Conservation (phyloP, 2,797 vertebrate genomes). For the Pipistrellus pygmaeus region DNA sequence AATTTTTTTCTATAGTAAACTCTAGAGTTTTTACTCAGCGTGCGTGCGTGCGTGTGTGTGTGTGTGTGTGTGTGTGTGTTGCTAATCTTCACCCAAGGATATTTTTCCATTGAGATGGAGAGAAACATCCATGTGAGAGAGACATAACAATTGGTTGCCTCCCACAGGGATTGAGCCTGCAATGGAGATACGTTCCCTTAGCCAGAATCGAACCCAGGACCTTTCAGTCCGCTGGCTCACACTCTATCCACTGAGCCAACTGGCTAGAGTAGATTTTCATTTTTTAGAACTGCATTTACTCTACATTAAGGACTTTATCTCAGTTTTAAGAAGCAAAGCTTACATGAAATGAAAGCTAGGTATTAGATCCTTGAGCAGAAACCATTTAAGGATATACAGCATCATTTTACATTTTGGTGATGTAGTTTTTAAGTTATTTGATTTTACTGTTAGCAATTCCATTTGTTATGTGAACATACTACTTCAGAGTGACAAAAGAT, state of each 20-base stretch:
- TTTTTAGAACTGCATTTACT: neutral
- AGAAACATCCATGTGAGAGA: neutral
- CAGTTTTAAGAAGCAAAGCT: neutral
- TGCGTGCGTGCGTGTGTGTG: too few relatives aligned
- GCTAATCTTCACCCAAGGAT: neutral
- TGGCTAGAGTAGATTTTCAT: neutral
- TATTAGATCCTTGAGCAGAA: neutral
- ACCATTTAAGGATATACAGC: neutral
- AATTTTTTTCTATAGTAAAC: constrained; percentile 4
- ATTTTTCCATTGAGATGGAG: neutral
- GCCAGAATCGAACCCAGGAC: neutral
- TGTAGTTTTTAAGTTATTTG: neutral
- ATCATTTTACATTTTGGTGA: constrained; percentile 3
- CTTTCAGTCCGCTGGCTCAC: neutral
- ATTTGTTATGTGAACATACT: constrained; percentile 1
- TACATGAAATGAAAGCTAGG: neutral
- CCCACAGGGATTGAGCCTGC: neutral
- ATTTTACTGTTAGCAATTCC: constrained; percentile 22
- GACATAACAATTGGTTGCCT: neutral
- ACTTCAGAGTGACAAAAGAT: constrained; percentile 12
- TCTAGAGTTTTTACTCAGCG: neutral
- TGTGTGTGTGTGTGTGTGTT: too few relatives aligned
- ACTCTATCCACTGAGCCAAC: neutral
- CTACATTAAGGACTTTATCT: neutral
- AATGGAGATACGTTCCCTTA: neutral